Base-by-base conservation (phyloP, 2,797 vertebrate species). In the Pseudomugil tenellus region DNA sequence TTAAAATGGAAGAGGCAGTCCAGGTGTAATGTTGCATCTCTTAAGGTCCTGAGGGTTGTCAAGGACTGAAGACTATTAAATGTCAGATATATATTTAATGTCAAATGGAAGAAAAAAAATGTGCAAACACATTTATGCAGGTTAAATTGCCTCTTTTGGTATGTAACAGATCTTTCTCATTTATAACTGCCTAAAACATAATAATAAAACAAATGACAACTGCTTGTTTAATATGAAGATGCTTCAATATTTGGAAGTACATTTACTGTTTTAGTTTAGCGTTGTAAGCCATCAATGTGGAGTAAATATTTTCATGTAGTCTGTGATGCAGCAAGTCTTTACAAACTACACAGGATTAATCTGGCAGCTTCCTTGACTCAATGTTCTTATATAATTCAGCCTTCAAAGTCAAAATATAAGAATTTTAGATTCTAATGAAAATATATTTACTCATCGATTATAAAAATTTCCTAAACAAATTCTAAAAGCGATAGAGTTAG, bases 1-100 rank as follows among this genome's bases (percentile, higher is more conserved):
- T 77, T 76, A 57, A 84, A 74, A 81, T 72, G 74, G 62, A 75
- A 80, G 54, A 74, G 46, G 35, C 60, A 68, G 73, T 25, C n/a
- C 21, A 65, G 67, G 63, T 77, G 51, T 76, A 72, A 74, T 62
- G 79, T 82, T 84, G 58, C 73, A 72, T 34, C 34, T 52, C 28
- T 52, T 66, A 39, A 32, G 54, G 55, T 56, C 19, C 53, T 23
- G 35, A 17, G 25, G 58, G 19, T 41, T 53, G 7, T 43, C 31
- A 61, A 29, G 52, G 29, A 57, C 25, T 28, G 54, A 16, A 58
- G 37, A 32, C n/a, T 16, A 49, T n/a, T 10, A 34, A 25, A 2
- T 53, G 3, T 61, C 17, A 29, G 19, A 53, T 57, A 23, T 52
- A 21, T 2, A 32, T 52, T 58, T 23, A 58, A 34, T 2, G 12